Conservation (phyloP, 2,113 vertebrate genomes). For the Balaenoptera acutorostrata region DNA sequence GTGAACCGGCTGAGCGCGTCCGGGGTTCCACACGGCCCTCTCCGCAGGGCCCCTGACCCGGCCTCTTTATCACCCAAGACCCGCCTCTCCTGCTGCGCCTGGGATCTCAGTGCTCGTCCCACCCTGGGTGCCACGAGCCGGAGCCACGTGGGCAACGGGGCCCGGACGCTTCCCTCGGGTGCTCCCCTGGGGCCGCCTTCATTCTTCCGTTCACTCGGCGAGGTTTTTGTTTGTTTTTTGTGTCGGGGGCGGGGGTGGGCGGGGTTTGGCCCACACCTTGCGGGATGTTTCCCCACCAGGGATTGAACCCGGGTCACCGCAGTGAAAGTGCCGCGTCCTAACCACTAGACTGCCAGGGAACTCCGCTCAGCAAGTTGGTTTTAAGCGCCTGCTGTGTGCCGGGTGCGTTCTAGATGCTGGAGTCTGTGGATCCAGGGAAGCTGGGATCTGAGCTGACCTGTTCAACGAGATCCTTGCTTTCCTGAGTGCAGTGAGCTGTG, state of each 20-base stretch:
- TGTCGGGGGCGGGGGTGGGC: too few relatives aligned
- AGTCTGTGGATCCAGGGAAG: accelerated
- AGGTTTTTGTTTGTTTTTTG: too few relatives aligned
- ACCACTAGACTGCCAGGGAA: too few relatives aligned
- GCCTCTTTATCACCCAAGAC: background rate
- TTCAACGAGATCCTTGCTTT: background rate
- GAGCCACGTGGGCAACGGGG: accelerated
- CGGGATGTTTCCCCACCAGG: background rate
- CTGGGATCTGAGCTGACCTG: background rate
- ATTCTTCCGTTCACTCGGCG: accelerated
- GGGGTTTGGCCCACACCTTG: background rate
- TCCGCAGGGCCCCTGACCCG: accelerated
- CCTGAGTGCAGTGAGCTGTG: background rate
- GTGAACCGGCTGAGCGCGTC: background rate
- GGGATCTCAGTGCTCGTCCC: accelerated
- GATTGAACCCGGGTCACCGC: background rate
- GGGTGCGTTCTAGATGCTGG: background rate
- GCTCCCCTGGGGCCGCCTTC: accelerated
- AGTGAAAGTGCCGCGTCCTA: too few relatives aligned
- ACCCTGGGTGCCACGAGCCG: accelerated
- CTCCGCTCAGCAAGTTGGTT: too few relatives aligned
- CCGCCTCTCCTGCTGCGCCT: background rate
- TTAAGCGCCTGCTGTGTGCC: background rate
- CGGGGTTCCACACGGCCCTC: accelerated
- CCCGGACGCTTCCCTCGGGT: too few relatives aligned